phyloP scores from a whole-genome alignment of 2,113 vertebrate species.

The Aegotheles bennettii region DNA sequence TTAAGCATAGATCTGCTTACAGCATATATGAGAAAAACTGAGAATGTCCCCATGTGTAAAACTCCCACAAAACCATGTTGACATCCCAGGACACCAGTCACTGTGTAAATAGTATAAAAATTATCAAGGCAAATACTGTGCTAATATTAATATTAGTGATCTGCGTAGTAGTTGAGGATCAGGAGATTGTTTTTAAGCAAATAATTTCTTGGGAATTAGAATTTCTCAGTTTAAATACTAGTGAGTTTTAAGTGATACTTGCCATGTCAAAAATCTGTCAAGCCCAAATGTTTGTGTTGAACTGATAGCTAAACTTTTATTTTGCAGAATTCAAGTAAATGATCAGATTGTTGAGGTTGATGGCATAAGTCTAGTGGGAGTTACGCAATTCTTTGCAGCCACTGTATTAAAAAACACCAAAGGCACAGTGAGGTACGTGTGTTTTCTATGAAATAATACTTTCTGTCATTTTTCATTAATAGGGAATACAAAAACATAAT shows the following conservation, averaged over 20 bases:
- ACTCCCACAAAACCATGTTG: not conserved
- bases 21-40: not conserved
- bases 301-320: not conserved
- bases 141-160: not conserved
- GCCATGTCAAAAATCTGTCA: not conserved
- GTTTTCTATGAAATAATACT: not conserved
- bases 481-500: not conserved
- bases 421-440: constrained; percentile 85
- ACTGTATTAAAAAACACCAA: constrained; percentile 93
- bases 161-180: not conserved
- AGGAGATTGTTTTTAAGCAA: not conserved
- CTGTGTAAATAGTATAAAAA: not conserved
- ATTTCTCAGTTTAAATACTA: not conserved
- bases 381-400: constrained; percentile 91
- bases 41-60: not conserved
- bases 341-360: constrained; percentile 95
- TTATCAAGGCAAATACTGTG: not conserved
- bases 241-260: not conserved
- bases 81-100: not conserved
- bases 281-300: not conserved
- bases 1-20: not conserved
- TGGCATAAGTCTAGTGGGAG: constrained; percentile 87
- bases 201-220: not conserved
- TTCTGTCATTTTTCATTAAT: not conserved
- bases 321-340: constrained; percentile 87